Conservation (phyloP, 2,113 vertebrate species). For the Petaurus breviceps region DNA sequence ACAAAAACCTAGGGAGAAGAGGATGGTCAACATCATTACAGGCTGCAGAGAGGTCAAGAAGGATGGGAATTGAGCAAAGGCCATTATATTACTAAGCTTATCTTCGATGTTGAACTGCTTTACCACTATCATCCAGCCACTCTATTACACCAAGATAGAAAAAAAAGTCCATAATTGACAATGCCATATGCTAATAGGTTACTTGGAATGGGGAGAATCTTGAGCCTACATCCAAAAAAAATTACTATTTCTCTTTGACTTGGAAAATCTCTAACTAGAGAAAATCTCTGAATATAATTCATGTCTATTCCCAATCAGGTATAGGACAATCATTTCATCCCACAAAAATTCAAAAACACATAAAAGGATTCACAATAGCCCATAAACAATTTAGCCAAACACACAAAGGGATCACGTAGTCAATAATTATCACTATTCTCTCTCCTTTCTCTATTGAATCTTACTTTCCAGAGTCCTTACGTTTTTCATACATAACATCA, state of each 20-base stretch:
- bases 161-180: neutral
- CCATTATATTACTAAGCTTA: neutral
- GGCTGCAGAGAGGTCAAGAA: neutral
- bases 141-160: neutral
- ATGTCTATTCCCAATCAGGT: neutral
- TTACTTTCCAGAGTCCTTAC: neutral
- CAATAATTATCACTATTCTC: neutral
- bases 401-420: neutral
- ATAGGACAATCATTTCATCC: neutral
- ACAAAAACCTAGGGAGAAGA: neutral
- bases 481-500: neutral
- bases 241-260: neutral
- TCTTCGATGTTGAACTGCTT: neutral
- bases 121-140: neutral
- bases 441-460: neutral
- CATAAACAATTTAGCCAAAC: neutral
- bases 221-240: neutral
- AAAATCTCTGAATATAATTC: neutral
- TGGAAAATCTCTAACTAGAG: neutral
- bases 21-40: neutral
- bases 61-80: neutral
- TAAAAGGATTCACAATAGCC: neutral
- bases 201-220: neutral
- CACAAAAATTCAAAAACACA: neutral
- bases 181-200: neutral